phyloP scores from a whole-genome alignment of 2,113 vertebrate species.

The Aramus guarauna region DNA sequence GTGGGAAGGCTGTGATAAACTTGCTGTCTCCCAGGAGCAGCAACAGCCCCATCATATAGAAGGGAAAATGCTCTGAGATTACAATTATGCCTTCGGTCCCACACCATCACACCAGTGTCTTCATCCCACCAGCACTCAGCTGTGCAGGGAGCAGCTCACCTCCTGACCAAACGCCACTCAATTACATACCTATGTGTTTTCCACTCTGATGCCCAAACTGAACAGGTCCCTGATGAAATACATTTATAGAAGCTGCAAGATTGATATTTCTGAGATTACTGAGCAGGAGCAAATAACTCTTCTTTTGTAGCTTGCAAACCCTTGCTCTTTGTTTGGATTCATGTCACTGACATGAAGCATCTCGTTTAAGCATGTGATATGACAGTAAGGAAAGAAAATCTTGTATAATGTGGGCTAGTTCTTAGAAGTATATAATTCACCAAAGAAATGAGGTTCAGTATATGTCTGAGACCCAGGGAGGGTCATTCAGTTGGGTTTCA shows the following conservation, averaged over 20 bases:
- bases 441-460: not conserved
- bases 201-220: not conserved
- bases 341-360: not conserved
- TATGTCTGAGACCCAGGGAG: not conserved
- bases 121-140: not conserved
- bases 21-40: not conserved
- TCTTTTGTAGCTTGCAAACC: not conserved
- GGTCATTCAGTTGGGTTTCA: not conserved
- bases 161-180: not conserved
- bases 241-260: not conserved
- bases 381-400: not conserved
- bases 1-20: not conserved
- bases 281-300: not conserved
- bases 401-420: not conserved
- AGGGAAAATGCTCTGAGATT: not conserved
- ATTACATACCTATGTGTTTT: not conserved
- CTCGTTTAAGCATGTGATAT: not conserved
- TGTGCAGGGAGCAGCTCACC: not conserved
- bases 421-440: not conserved
- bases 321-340: not conserved
- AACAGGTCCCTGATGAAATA: not conserved
- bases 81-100: not conserved
- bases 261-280: not conserved
- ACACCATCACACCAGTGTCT: not conserved
- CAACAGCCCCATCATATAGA: not conserved